These are phyloP conservation scores for Heliconius sara DNA, from an alignment of 2,888 invertebrate species.

Conservation along the genomic window DNA sequence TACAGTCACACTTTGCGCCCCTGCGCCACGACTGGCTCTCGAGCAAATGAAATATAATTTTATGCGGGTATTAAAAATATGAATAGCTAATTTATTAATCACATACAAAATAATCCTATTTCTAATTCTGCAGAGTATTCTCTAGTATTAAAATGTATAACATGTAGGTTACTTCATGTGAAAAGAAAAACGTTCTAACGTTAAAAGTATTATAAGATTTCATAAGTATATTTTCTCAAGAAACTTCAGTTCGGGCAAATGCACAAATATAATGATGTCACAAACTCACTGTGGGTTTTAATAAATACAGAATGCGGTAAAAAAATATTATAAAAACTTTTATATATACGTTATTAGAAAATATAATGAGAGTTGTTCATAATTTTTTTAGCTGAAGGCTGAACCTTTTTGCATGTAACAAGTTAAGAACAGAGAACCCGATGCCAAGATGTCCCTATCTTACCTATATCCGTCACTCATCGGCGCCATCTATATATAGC, in stretches of 20 bases:
- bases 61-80: not conserved
- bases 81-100: not conserved
- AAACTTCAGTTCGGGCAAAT: not conserved
- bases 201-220: not conserved
- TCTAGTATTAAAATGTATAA: not conserved
- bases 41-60: too few species aligned
- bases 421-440: too few species aligned
- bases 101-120: not conserved
- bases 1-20: too few species aligned
- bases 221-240: not conserved
- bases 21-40: too few species aligned
- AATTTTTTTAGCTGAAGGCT: too few species aligned
- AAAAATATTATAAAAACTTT: too few species aligned
- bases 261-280: constrained; percentile 3
- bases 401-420: too few species aligned
- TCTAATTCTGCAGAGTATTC: not conserved
- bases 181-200: constrained; percentile 5
- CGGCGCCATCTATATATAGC: too few species aligned
- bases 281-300: not conserved
- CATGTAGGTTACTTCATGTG: not conserved
- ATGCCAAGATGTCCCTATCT: too few species aligned
- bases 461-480: too few species aligned
- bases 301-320: not conserved
- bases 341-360: too few species aligned
- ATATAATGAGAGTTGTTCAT: too few species aligned